Conservation (phyloP, 2,888 invertebrate genomes). For the Lacanobia wlatinum region DNA sequence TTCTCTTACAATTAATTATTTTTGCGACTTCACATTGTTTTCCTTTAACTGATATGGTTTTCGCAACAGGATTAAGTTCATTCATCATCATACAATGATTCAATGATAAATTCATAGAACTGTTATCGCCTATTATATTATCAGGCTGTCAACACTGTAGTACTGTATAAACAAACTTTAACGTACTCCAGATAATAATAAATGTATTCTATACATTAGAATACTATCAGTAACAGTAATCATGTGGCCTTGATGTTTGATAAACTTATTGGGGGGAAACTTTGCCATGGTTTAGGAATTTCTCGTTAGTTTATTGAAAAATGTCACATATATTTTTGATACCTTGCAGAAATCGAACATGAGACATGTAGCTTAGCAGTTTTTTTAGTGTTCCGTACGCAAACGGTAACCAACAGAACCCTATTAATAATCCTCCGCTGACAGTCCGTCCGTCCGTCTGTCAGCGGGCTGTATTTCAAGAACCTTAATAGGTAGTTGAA, state of each 20-base stretch:
- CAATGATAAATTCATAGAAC: conserved; percentile 30
- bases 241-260: neutral
- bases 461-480: too few relatives aligned
- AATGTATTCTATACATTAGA: conserved; percentile 14
- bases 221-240: neutral
- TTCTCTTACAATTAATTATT: too few relatives aligned
- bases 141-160: conserved; percentile 24
- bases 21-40: too few relatives aligned
- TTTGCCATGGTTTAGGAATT: neutral
- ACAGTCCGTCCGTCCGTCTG: too few relatives aligned
- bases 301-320: too few relatives aligned
- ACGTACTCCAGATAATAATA: conserved; percentile 37
- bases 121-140: conserved; percentile 22
- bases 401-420: too few relatives aligned
- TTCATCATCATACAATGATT: neutral
- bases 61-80: neutral
- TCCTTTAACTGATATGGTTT: too few relatives aligned
- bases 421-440: too few relatives aligned
- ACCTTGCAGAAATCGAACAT: too few relatives aligned
- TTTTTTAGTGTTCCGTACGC: too few relatives aligned
- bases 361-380: too few relatives aligned
- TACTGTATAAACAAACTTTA: conserved; percentile 27
- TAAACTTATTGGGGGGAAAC: neutral
- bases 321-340: neutral
- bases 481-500: too few relatives aligned